These are phyloP conservation scores for Halictus ligatus DNA, from an alignment of 2,888 invertebrate genomes.

Conservation along the genomic window DNA sequence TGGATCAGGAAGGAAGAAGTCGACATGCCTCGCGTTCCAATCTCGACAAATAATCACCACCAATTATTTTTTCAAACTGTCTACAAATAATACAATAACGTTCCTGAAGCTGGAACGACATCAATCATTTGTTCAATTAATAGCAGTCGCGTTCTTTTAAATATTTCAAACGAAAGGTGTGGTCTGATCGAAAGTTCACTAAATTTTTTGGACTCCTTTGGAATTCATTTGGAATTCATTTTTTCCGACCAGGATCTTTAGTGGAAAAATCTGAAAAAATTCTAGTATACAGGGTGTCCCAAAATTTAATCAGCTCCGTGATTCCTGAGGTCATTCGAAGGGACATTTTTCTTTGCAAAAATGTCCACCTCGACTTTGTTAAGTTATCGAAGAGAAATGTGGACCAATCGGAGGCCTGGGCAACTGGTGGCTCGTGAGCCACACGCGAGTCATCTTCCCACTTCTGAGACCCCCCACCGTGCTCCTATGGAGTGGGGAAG, in stretches of 20 bases:
- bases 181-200: neutral
- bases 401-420: too few relatives aligned
- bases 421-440: too few relatives aligned
- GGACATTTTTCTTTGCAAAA: too few relatives aligned
- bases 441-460: too few relatives aligned
- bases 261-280: neutral
- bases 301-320: too few relatives aligned
- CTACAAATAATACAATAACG: neutral
- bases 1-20: slow-evolving; percentile 30
- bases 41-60: neutral
- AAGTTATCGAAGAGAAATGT: too few relatives aligned
- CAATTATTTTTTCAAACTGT: neutral
- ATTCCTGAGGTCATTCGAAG: too few relatives aligned
- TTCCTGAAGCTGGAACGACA: neutral
- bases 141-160: neutral
- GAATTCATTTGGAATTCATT: too few relatives aligned
- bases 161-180: neutral
- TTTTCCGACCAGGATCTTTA: neutral
- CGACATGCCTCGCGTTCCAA: neutral
- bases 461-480: too few relatives aligned
- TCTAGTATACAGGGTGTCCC: neutral
- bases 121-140: neutral
- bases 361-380: too few relatives aligned
- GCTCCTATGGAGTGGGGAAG: too few relatives aligned
- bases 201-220: neutral